phyloP scores from a whole-genome alignment of 2,113 vertebrate species.

The Xiphophorus maculatus region DNA sequence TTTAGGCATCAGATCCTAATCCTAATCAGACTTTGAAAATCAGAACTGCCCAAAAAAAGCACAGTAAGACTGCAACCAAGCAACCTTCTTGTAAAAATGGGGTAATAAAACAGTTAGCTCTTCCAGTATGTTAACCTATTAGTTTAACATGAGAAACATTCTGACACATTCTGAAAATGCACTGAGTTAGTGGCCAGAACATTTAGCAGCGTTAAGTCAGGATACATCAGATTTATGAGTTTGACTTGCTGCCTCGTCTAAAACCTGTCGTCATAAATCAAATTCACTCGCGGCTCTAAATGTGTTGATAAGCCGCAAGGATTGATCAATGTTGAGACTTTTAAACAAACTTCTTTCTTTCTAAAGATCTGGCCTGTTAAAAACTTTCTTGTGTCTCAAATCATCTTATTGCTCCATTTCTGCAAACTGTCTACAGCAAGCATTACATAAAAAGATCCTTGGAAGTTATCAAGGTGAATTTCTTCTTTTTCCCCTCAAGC shows the following conservation, averaged over 20 bases:
- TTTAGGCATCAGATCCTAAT: neutral
- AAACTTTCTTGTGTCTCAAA: neutral
- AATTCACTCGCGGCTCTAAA: conserved; percentile 13
- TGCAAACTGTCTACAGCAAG: neutral
- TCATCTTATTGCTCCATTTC: neutral
- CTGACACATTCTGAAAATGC: too few relatives aligned
- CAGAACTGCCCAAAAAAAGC: too few relatives aligned
- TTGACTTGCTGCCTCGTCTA: conserved; percentile 45
- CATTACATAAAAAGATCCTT: neutral
- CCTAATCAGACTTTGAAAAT: too few relatives aligned
- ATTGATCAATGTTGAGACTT: neutral
- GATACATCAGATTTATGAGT: conserved; percentile 21
- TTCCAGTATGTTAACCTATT: too few relatives aligned
- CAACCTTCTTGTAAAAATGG: too few relatives aligned
- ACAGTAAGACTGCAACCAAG: too few relatives aligned
- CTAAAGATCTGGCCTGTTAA: conserved; percentile 2
- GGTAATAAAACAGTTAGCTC: too few relatives aligned
- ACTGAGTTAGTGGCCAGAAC: too few relatives aligned
- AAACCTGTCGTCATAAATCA: neutral
- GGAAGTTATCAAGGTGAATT: conserved; percentile 5
- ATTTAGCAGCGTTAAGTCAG: neutral
- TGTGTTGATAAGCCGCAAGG: neutral
- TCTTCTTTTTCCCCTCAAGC: neutral
- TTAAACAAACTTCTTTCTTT: too few relatives aligned
- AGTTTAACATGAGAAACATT: too few relatives aligned